Percentiles rank a stretch among this genome's conserved stretches.
phyloP scores from a whole-genome alignment of 1,140 invertebrate species.

The Paracyclopina nana region DNA sequence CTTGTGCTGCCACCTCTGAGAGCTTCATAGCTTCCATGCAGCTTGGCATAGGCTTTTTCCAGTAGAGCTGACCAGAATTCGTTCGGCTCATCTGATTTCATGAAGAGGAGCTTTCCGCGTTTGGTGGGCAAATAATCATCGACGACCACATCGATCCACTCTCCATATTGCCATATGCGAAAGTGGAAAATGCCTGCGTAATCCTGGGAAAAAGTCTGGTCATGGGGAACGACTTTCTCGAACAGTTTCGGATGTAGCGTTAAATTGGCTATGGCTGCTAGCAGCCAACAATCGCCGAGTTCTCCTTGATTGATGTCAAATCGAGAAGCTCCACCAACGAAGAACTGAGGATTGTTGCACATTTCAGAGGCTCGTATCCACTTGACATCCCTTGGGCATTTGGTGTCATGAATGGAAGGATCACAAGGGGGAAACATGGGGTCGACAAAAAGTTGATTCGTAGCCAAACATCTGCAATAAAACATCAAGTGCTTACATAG shows the following conservation, averaged over 20 bases:
- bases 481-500: too few relatives aligned
- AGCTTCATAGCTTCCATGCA: slow-evolving; percentile 89
- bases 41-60: slow-evolving; percentile 80
- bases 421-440: too few relatives aligned
- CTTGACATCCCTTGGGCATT: too few relatives aligned
- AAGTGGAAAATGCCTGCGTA: slow-evolving; percentile 77
- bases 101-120: slow-evolving; percentile 67
- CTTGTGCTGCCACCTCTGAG: slow-evolving; percentile 89
- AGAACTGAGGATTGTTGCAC: slow-evolving; percentile 59
- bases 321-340: slow-evolving; percentile 78
- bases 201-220: slow-evolving; percentile 76
- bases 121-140: slow-evolving; percentile 87
- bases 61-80: slow-evolving; percentile 94
- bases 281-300: too few relatives aligned
- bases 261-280: too few relatives aligned
- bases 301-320: slow-evolving; percentile 61
- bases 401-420: too few relatives aligned
- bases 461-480: too few relatives aligned
- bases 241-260: too few relatives aligned
- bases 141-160: slow-evolving; percentile 49
- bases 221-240: slow-evolving; percentile 79
- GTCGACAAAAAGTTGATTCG: too few relatives aligned
- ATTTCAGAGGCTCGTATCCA: slow-evolving; percentile 51
- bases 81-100: slow-evolving; percentile 66
- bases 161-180: slow-evolving; percentile 18